Evolutionary conservation across 1,140 invertebrate genomes (phyloP), one percentile per base, ranked within the genome.

Genomic region (Procambarus virginalis): DNA sequence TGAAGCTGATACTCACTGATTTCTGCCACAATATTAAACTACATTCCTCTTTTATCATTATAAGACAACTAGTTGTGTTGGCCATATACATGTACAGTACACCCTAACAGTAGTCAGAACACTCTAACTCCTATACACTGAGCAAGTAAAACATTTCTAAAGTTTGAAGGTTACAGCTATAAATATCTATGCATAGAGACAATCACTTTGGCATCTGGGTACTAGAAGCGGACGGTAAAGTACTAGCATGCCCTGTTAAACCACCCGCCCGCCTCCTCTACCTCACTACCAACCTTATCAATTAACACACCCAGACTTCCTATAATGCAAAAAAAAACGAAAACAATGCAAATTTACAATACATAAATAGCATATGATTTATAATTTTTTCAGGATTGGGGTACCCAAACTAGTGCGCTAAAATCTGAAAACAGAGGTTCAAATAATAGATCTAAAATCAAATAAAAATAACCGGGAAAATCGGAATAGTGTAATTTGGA

Each of bases 81-180:
- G 78, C 49, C 55, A 22, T 80, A 58, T 55, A 80, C 48, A 80
- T 80, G 22, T 55, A 55, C 78, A 80, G 17, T 80, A 51, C 48
- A 49, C 49, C 78, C 78, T 80, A 80, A 78, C 22, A 58, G 55
- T 55, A 20, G 22, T 58, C 8, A 80, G 20, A 80, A 58, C 78
- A 80, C 20, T 55, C 49, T 80, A 55, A 80, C 20, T 80, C 78
- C 49, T 80, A 80, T 51, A 58, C 78, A 80, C 49, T 80, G 78
- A 55, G 49, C 55, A 51, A 22, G 58, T 80, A 51, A 55, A 80
- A 51, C 49, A 80, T 55, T 80, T 49, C 78, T 80, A 80, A n/a
- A 58, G 78, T 51, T 49, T 51, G 3, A 80, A 80, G 78, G 78
- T 80, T 80, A 80, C 22, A 58, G 4, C 78, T 80, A 80, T n/a